Evolutionary conservation across 2,113 vertebrate species (phyloP).

Genomic region (Kryptolebias marmoratus): DNA sequence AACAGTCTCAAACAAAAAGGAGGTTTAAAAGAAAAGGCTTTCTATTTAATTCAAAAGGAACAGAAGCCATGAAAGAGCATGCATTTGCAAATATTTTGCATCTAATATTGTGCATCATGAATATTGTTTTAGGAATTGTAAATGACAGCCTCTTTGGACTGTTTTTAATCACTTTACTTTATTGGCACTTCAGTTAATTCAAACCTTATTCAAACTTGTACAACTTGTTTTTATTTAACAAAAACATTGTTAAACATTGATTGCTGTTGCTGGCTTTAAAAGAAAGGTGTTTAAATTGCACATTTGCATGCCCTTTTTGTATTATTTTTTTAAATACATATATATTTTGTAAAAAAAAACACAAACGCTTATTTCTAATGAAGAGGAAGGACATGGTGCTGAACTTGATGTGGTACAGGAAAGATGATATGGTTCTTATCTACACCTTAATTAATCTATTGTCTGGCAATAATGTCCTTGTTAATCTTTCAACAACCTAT

Average conservation of each 20-base stretch:
- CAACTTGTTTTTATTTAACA: background rate
- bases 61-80: constrained; percentile 59
- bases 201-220: constrained; percentile 21
- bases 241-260: background rate
- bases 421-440: background rate
- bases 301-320: background rate
- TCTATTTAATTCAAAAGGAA: constrained; percentile 66
- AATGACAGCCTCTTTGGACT: constrained; percentile 36
- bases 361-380: background rate
- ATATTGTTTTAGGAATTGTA: constrained; percentile 38
- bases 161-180: constrained; percentile 16
- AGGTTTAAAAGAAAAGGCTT: constrained; percentile 56
- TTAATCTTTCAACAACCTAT: too few relatives aligned
- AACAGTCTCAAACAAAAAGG: constrained; percentile 44
- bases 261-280: background rate
- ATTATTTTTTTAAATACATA: background rate
- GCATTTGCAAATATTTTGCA: constrained; percentile 74
- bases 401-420: background rate
- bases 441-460: background rate
- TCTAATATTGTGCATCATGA: constrained; percentile 56
- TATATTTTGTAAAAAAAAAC: background rate
- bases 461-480: background rate
- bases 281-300: constrained; percentile 2
- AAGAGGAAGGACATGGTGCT: background rate
- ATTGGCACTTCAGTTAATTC: constrained; percentile 9